These are phyloP conservation scores for Sphaerodactylus townsendi DNA, from an alignment of 2,113 vertebrate species.

Conservation along the genomic window DNA sequence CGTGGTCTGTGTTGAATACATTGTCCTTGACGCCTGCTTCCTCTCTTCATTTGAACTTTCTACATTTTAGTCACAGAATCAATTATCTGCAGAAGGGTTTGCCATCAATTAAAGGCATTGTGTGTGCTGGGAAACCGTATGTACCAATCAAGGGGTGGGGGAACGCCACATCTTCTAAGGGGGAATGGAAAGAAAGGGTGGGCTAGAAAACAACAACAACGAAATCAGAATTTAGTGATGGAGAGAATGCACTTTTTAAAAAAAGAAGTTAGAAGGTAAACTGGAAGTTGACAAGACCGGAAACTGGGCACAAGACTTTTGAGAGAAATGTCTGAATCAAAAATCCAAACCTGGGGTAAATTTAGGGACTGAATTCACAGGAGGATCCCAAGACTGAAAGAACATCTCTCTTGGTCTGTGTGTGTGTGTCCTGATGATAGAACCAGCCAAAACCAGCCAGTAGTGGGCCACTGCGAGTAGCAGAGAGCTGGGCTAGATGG, in stretches of 20 bases:
- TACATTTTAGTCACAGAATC: slow-evolving; percentile 17
- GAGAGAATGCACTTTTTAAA: slow-evolving; percentile 16
- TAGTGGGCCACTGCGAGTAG: too few species aligned
- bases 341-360: background rate
- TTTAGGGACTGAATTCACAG: background rate
- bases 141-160: slow-evolving; percentile 4
- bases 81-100: slow-evolving; percentile 2
- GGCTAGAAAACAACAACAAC: slow-evolving; percentile 8
- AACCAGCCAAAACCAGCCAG: too few species aligned
- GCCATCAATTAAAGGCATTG: slow-evolving; percentile 12
- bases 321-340: background rate
- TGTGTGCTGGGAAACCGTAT: slow-evolving; percentile 23
- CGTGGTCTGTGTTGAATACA: slow-evolving; percentile 11
- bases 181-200: slow-evolving; percentile 48
- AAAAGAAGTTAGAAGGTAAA: slow-evolving; percentile 6
- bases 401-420: background rate
- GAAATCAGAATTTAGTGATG: slow-evolving; percentile 33
- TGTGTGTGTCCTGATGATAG: background rate
- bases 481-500: too few species aligned
- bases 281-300: slow-evolving; percentile 15
- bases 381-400: background rate
- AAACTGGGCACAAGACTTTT: slow-evolving; percentile 31
- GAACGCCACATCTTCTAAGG: slow-evolving; percentile 19
- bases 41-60: background rate
- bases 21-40: slow-evolving; percentile 13